phyloP scores from a whole-genome alignment of 1,140 invertebrate species.

The Tetramorium simillimum region DNA sequence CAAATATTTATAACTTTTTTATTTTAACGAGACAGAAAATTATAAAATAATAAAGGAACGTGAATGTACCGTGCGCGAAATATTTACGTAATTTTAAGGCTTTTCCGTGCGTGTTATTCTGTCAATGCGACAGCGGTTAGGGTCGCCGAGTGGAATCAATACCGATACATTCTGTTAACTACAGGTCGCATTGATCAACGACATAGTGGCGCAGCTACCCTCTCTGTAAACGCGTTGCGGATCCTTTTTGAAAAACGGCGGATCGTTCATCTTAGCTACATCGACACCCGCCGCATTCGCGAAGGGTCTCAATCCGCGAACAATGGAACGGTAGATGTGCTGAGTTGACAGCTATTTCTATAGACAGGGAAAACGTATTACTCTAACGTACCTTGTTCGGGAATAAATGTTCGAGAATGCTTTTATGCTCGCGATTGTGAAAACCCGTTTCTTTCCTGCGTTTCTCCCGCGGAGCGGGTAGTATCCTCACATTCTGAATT shows the following conservation, averaged over 20 bases:
- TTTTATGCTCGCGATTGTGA: conserved; percentile 55
- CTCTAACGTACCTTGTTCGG: conserved; percentile 52
- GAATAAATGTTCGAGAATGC: conserved; percentile 54
- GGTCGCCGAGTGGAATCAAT: conserved; percentile 38
- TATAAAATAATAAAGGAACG: background rate
- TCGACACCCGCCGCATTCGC: conserved; percentile 51
- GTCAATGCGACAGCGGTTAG: conserved; percentile 28
- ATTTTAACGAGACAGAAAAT: background rate
- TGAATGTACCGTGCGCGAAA: background rate
- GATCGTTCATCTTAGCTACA: conserved; percentile 58
- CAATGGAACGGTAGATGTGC: conserved; percentile 55
- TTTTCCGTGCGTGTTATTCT: background rate
- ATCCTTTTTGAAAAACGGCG: conserved; percentile 54
- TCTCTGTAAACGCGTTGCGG: conserved; percentile 30
- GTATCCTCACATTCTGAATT: background rate
- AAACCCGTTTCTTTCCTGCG: conserved; percentile 41
- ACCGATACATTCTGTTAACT: conserved; percentile 51
- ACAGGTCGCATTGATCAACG: conserved; percentile 52
- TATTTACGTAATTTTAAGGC: background rate
- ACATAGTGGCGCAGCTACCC: conserved; percentile 9
- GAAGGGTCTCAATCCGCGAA: conserved; percentile 56
- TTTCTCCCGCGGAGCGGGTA: background rate
- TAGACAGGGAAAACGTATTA: conserved; percentile 61
- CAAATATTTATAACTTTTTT: background rate
- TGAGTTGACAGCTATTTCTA: conserved; percentile 62